Evolutionary conservation across 2,113 vertebrate genomes (phyloP).

Genomic region (Pardalotus punctatus): DNA sequence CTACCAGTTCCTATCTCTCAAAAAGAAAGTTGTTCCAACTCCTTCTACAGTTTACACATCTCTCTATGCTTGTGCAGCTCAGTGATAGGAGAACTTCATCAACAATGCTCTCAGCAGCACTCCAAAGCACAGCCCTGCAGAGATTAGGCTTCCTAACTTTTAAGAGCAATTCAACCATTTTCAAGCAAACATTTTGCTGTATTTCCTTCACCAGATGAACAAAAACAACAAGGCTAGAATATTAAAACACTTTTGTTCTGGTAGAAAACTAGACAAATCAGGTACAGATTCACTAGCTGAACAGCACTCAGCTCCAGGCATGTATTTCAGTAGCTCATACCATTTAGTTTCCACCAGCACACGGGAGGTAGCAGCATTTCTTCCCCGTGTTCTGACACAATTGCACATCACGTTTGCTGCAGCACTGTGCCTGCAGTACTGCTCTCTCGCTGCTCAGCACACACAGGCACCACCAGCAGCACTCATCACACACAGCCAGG

Average conservation of each 20-base stretch:
- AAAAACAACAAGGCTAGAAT: not conserved
- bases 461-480: not conserved
- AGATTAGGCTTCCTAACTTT: not conserved
- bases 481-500: fast-evolving
- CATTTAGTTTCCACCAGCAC: not conserved
- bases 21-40: not conserved
- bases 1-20: not conserved
- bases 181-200: not conserved
- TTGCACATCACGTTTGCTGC: not conserved
- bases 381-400: not conserved
- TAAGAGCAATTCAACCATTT: not conserved
- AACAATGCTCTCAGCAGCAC: not conserved
- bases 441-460: not conserved
- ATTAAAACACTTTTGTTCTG: not conserved
- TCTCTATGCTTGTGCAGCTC: not conserved
- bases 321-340: not conserved
- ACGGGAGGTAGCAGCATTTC: not conserved
- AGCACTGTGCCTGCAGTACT: not conserved
- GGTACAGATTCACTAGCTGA: not conserved
- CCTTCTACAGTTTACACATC: not conserved
- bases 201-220: not conserved
- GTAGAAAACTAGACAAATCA: not conserved
- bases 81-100: not conserved
- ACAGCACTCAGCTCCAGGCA: not conserved
- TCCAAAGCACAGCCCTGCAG: not conserved